Evolutionary conservation across 1,140 invertebrate genomes (phyloP).

Genomic region (Nymphalis io): DNA sequence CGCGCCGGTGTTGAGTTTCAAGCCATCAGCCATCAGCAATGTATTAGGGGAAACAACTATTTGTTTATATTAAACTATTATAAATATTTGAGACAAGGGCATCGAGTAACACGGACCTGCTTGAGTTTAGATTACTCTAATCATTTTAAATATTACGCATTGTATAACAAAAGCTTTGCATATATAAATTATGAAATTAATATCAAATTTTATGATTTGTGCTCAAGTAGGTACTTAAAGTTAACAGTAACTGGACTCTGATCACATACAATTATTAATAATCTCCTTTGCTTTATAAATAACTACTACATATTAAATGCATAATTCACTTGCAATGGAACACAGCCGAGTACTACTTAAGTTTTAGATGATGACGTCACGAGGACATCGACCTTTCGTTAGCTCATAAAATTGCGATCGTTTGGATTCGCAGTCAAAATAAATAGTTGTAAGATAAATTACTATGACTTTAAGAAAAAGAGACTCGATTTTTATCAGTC

Average conservation of each 20-base stretch:
- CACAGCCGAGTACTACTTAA: slow-evolving; percentile 5
- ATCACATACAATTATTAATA: neutral
- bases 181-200: no score
- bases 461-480: slow-evolving; percentile 32
- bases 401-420: slow-evolving; percentile 66
- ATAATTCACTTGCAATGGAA: slow-evolving; percentile 1
- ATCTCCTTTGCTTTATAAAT: neutral
- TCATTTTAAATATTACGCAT: no score
- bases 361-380: slow-evolving; percentile 64
- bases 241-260: no score
- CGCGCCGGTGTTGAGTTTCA: slow-evolving; percentile 64
- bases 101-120: slow-evolving; percentile 12
- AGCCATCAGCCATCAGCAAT: slow-evolving; percentile 38
- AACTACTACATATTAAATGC: neutral
- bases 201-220: no score
- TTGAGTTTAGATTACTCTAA: neutral
- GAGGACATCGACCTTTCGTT: slow-evolving; percentile 56
- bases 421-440: slow-evolving; percentile 71
- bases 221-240: no score
- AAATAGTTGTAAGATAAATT: slow-evolving; percentile 46
- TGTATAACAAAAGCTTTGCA: no score
- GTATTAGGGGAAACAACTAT: slow-evolving; percentile 47
- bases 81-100: slow-evolving; percentile 40
- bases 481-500: slow-evolving; percentile 37
- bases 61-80: slow-evolving; percentile 65